Evolutionary conservation across 2,113 vertebrate genomes (phyloP).

Genomic region (Aspiorhynchus laticeps): DNA sequence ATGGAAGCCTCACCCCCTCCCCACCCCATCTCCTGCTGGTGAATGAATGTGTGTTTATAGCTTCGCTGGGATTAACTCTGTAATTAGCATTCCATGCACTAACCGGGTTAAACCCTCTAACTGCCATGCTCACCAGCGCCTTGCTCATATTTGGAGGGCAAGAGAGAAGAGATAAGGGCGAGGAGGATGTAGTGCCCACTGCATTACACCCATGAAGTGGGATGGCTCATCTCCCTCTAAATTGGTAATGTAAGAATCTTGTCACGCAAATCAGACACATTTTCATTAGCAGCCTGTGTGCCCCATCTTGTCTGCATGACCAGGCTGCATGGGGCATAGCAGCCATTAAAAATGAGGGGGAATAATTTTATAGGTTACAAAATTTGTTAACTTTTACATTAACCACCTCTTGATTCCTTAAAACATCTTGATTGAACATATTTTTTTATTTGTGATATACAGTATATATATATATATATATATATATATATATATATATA

Average conservation of each 20-base stretch:
- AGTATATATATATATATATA: too few species aligned
- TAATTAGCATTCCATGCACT: constrained; percentile 22
- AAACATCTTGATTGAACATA: too few species aligned
- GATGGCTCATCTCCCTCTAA: constrained; percentile 21
- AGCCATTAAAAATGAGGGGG: background rate
- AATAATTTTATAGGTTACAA: background rate
- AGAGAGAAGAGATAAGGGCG: background rate
- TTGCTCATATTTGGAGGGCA: background rate
- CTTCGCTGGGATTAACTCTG: background rate
- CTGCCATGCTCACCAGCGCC: background rate
- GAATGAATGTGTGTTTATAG: constrained; percentile 15
- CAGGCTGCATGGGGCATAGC: background rate
- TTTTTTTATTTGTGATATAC: too few species aligned
- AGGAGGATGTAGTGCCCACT: background rate
- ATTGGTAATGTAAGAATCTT: constrained; percentile 1
- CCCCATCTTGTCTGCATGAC: background rate
- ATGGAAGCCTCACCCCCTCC: constrained; percentile 23
- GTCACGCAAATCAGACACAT: background rate
- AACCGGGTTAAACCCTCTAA: constrained; percentile 24
- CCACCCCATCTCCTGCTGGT: background rate
- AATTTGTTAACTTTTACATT: background rate
- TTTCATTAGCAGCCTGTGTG: background rate
- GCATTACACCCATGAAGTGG: background rate
- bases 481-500: too few species aligned
- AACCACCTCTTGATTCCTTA: background rate